A percentile compares a stretch with the other conserved stretches of the same genome.
Evolutionary conservation across 2,113 vertebrate genomes (phyloP).

Genomic region (Galeopterus variegatus): DNA sequence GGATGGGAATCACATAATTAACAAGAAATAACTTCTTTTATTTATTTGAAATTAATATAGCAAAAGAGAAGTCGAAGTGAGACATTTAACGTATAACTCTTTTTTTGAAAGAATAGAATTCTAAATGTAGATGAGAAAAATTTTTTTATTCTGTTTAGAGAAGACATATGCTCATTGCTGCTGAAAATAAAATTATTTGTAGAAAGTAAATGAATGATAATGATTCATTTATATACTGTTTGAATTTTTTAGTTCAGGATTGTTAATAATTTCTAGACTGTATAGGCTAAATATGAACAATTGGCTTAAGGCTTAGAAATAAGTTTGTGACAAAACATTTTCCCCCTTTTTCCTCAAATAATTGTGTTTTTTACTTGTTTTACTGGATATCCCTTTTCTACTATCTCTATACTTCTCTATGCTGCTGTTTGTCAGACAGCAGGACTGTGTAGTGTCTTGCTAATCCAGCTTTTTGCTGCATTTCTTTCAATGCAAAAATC

Average conservation of each 20-base stretch:
- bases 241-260: not conserved
- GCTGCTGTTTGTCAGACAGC: not conserved
- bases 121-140: not conserved
- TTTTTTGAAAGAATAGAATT: not conserved
- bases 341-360: not conserved
- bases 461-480: not conserved
- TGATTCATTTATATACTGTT: not conserved
- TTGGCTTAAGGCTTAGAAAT: not conserved
- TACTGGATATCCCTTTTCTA: not conserved
- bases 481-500: not conserved
- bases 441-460: not conserved
- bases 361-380: not conserved
- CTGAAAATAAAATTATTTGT: not conserved
- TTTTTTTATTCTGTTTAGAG: not conserved
- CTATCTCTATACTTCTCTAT: not conserved
- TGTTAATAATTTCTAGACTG: not conserved
- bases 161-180: not conserved
- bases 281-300: not conserved
- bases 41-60: not conserved
- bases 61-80: not conserved
- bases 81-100: too few relatives aligned
- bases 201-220: not conserved
- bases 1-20: not conserved
- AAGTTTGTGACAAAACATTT: not conserved
- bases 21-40: not conserved